Conservation (phyloP, 1,140 invertebrate genomes). For the Epicauta chinensis region DNA sequence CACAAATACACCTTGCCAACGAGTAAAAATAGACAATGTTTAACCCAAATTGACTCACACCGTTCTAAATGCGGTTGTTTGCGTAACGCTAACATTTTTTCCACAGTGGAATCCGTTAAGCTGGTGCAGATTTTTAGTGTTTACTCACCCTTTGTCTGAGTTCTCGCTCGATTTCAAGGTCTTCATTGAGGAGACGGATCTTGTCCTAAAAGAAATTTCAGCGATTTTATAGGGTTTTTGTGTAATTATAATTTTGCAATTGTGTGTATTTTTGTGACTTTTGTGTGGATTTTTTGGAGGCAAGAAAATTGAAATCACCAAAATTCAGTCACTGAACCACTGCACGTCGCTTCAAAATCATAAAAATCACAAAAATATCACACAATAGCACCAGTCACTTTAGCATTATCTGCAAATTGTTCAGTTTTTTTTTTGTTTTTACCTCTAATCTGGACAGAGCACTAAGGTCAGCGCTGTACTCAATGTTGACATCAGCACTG, state of each 20-base stretch:
- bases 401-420: constrained; percentile 12
- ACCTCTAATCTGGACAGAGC: constrained; percentile 90
- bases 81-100: constrained; percentile 18
- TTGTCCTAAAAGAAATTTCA: constrained; percentile 68
- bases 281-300: neutral
- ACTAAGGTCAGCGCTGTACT: constrained; percentile 87
- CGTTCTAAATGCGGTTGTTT: constrained; percentile 21
- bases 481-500: constrained; percentile 84
- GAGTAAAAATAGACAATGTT: constrained; percentile 26
- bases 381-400: constrained; percentile 1
- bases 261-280: neutral
- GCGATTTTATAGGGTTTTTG: constrained; percentile 2
- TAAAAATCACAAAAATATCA: constrained; percentile 17
- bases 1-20: constrained; percentile 26
- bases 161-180: constrained; percentile 94
- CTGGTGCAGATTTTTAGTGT: neutral
- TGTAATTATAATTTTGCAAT: too few relatives aligned
- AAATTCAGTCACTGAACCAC: neutral
- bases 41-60: constrained; percentile 27
- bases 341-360: too few relatives aligned
- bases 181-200: constrained; percentile 94
- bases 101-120: constrained; percentile 1
- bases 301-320: neutral
- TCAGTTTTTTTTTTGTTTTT: too few relatives aligned
- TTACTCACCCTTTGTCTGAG: constrained; percentile 89